Conservation (phyloP, 2,113 vertebrate species). For the Cervus canadensis region DNA sequence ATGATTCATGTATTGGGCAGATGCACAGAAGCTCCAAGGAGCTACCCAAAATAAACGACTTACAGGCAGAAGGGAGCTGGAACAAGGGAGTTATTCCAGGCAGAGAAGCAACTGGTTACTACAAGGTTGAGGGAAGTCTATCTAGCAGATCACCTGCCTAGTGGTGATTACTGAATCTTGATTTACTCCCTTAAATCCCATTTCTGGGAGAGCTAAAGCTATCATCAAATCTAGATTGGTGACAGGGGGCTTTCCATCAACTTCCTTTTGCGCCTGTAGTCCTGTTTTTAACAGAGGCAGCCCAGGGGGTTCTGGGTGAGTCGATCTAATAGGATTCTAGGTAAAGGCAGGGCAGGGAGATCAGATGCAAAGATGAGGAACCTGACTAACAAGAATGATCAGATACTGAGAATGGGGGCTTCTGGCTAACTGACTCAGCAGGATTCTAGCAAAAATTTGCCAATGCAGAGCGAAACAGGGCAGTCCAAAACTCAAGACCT, state of each 20-base stretch:
- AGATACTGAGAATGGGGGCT: background rate
- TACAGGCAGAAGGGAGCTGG: background rate
- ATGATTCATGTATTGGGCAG: background rate
- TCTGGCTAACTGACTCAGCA: background rate
- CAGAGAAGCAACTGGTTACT: background rate
- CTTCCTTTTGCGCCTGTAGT: background rate
- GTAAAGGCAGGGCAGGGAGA: background rate
- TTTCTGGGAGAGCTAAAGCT: background rate
- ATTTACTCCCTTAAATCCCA: background rate
- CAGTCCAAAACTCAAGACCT: background rate
- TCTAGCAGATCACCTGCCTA: background rate
- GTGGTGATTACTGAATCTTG: background rate
- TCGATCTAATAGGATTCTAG: background rate
- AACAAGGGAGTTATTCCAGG: background rate
- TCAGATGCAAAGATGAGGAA: background rate
- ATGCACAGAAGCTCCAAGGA: background rate
- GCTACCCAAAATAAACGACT: background rate
- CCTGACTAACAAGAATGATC: background rate
- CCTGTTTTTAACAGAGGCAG: background rate
- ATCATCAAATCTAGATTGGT: background rate
- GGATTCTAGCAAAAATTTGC: background rate
- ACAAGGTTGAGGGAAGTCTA: background rate
- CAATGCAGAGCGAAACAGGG: background rate
- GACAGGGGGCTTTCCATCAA: background rate
- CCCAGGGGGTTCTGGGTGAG: background rate